Base-by-base conservation (phyloP, 2,113 vertebrate species). In the Rhagologus leucostigma region DNA sequence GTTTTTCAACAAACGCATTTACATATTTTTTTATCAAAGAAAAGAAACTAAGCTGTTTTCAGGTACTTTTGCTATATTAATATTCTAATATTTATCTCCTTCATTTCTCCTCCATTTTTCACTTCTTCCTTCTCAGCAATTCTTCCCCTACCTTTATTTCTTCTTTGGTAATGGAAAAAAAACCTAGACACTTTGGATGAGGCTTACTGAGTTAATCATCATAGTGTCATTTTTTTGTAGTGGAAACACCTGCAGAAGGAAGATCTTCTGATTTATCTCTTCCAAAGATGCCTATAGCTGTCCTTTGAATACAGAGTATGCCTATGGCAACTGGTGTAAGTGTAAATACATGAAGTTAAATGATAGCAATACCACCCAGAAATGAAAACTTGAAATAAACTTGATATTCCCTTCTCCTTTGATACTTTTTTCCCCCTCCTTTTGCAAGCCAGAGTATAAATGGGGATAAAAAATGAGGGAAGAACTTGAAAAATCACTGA, bases 321-420 rank as follows among this genome's bases (percentile, higher is more conserved):
- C 90, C 92, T 92, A 83, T 90, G 88, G 92, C 90, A 90, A 95
- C 41, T 41, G 22, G 24, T 89, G n/a, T 50, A 57, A 94, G 46
- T 55, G n/a, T 90, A 90, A 93, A 94, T 87, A 91, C 26, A 23
- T 15, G 11, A 88, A 85, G 29, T 75, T 68, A 82, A 94, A 85
- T 49, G 10, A 87, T 57, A 87, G 16, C 49, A 82, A 69, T 94
- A 94, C 90, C 88, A 96, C 94, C 88, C 85, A 90, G 46, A 30
- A 92, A 90, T 57, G 42, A 88, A 85, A 93, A 85, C 57, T 85
- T 90, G 46, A 88, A 90, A 88, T 80, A 80, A 64, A 87, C 35
- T 52, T 69, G 10, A 57, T 88, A 83, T 80, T 83, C 37, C 7
- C 4, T 57, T 91, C 56, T 84, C 19, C 27, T 97, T 79, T 95